phyloP scores from a whole-genome alignment of 2,113 vertebrate species.

The Protomyctophum bolini region DNA sequence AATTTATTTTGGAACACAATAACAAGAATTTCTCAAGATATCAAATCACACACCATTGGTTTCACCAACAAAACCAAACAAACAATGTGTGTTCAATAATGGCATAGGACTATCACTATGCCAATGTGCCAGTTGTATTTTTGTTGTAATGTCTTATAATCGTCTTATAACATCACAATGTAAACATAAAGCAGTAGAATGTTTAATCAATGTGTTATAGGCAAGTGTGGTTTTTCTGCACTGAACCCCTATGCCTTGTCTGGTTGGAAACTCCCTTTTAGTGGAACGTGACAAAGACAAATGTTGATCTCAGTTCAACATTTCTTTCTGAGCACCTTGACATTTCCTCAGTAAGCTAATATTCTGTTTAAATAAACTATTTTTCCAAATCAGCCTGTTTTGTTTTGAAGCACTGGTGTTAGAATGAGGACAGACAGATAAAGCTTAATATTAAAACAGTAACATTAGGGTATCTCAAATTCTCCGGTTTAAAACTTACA shows the following conservation, averaged over 20 bases:
- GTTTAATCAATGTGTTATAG: slow-evolving; percentile 13
- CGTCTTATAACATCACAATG: slow-evolving; percentile 29
- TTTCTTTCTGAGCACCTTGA: slow-evolving; percentile 1
- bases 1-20: slow-evolving; percentile 81
- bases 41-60: slow-evolving; percentile 66
- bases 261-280: neutral
- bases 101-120: slow-evolving; percentile 40
- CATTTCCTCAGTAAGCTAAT: slow-evolving; percentile 1
- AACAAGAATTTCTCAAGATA: slow-evolving; percentile 69
- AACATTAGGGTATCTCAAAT: slow-evolving; percentile 37
- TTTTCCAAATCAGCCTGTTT: too few species aligned
- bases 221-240: too few species aligned
- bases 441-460: slow-evolving; percentile 27
- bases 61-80: slow-evolving; percentile 59
- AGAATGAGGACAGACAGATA: slow-evolving; percentile 40
- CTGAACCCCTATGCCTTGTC: too few species aligned
- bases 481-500: slow-evolving; percentile 1
- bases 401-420: slow-evolving; percentile 31
- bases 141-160: slow-evolving; percentile 10
- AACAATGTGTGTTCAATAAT: slow-evolving; percentile 53
- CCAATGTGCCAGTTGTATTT: slow-evolving; percentile 24
- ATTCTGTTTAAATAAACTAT: neutral
- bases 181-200: slow-evolving; percentile 47
- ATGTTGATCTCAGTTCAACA: neutral
- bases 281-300: neutral